phyloP scores from a whole-genome alignment of 1,140 invertebrate species.

The Lepeophtheirus salmonis region DNA sequence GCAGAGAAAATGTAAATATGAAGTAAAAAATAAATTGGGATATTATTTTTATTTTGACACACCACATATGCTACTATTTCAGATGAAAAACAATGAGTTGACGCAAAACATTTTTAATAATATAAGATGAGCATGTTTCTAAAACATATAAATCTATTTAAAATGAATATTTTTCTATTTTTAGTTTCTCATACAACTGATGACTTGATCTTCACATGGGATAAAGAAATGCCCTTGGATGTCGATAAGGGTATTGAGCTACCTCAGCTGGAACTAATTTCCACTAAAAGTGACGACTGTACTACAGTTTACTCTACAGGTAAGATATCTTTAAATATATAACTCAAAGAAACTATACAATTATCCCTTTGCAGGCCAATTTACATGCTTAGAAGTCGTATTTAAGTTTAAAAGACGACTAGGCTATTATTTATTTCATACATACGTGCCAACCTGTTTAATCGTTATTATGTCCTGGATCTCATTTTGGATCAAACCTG shows the following conservation, averaged over 20 bases:
- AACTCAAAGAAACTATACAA: neutral
- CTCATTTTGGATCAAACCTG: conserved; percentile 28
- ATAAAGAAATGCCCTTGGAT: conserved; percentile 62
- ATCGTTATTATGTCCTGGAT: conserved; percentile 29
- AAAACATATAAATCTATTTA: too few species aligned
- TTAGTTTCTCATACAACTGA: conserved; percentile 73
- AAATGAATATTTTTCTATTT: conserved; percentile 7
- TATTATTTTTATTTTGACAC: too few species aligned
- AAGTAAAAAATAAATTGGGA: too few species aligned
- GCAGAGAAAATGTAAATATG: too few species aligned
- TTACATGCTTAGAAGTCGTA: conserved; percentile 27
- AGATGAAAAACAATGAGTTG: too few species aligned
- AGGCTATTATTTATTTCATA: conserved; percentile 28
- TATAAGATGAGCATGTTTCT: too few species aligned
- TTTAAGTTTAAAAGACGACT: conserved; percentile 26
- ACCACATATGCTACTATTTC: too few species aligned
- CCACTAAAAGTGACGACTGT: conserved; percentile 65
- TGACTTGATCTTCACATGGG: conserved; percentile 75
- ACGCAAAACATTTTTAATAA: too few species aligned
- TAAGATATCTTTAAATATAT: too few species aligned
- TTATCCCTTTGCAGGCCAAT: conserved; percentile 25
- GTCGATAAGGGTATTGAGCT: conserved; percentile 73
- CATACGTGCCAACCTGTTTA: conserved; percentile 27
- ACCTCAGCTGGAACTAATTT: conserved; percentile 59
- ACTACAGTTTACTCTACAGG: conserved; percentile 68